Conservation (phyloP, 2,113 vertebrate species). For the Zapus hudsonius region DNA sequence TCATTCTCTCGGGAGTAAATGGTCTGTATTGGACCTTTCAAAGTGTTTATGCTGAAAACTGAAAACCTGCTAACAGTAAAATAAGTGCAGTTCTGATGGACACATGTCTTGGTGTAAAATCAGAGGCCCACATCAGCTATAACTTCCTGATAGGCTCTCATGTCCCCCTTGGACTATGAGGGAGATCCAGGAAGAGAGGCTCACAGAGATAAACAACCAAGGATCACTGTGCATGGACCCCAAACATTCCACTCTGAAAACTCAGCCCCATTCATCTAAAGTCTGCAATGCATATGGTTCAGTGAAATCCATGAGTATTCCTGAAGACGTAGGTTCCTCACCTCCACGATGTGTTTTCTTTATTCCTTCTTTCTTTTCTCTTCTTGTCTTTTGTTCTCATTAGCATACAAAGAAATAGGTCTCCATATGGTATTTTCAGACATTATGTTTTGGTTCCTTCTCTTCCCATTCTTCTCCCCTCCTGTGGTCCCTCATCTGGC, state of each 20-base stretch:
- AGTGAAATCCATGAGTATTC: too few species aligned
- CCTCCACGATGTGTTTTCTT: too few species aligned
- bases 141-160: neutral
- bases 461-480: neutral
- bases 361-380: too few species aligned
- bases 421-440: too few species aligned
- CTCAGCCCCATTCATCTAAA: too few species aligned
- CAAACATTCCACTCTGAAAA: neutral
- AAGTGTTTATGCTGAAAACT: neutral
- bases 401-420: too few species aligned
- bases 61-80: neutral
- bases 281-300: too few species aligned
- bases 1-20: neutral
- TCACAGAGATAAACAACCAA: too few species aligned
- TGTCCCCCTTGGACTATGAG: neutral
- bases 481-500: too few species aligned
- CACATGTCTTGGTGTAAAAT: constrained; percentile 47
- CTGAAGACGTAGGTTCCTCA: too few species aligned
- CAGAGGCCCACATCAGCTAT: neutral
- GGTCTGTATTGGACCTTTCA: constrained; percentile 3
- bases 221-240: neutral
- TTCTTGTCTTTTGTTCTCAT: too few species aligned
- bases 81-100: neutral
- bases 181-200: too few species aligned
- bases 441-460: neutral